A percentile compares a stretch with the other conserved stretches of the same genome.
phyloP scores from a whole-genome alignment of 2,113 vertebrate genomes.

The Fulica atra region DNA sequence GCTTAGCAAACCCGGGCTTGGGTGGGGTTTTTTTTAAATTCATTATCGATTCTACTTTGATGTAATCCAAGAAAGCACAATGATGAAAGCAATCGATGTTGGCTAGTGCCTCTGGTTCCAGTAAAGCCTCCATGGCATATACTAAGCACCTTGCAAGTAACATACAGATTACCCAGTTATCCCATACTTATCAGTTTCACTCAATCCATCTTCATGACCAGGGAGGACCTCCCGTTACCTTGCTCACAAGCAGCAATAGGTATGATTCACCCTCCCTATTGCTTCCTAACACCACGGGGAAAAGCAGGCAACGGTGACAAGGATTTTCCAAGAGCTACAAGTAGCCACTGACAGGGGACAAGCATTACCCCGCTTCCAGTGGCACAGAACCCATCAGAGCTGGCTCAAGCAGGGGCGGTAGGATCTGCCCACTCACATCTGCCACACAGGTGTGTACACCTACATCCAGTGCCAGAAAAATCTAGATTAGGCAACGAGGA shows the following conservation, averaged over 20 bases:
- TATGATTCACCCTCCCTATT: background rate
- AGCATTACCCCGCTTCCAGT: background rate
- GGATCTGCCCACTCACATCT: background rate
- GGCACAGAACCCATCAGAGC: background rate
- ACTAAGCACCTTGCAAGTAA: background rate
- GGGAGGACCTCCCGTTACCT: background rate
- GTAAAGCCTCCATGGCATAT: background rate
- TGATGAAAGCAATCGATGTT: constrained; percentile 15
- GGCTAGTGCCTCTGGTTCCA: background rate
- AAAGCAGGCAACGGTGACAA: background rate
- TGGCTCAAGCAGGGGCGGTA: background rate
- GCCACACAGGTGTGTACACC: background rate
- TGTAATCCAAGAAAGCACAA: constrained; percentile 31
- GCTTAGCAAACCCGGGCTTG: background rate
- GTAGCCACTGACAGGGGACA: background rate
- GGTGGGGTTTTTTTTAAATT: background rate
- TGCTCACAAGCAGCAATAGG: background rate
- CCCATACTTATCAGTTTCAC: background rate
- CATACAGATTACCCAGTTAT: background rate
- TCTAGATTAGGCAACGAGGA: background rate
- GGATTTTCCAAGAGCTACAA: background rate
- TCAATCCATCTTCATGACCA: background rate
- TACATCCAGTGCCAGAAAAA: background rate
- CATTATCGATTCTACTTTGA: constrained; percentile 28
- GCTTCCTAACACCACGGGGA: background rate